Conservation (phyloP, 92 coral and sea anemone species). For the Zoanthus sansibaricus region DNA sequence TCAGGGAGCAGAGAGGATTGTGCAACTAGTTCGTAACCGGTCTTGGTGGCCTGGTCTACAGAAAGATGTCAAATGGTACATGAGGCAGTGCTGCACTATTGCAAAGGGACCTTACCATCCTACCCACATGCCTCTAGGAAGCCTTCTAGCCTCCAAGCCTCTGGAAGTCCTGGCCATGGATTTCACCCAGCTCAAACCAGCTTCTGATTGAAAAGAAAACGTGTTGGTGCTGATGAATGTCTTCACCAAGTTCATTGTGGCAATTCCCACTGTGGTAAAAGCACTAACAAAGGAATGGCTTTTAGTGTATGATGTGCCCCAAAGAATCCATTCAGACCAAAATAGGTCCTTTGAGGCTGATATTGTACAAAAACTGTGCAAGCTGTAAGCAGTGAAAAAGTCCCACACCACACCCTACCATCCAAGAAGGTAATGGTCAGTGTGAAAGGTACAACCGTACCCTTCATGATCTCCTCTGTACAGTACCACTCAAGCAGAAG, state of each 20-base stretch:
- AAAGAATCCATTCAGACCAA: neutral
- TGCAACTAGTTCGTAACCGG: slow-evolving; percentile 47
- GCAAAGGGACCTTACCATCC: slow-evolving; percentile 69
- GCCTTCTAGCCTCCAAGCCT: neutral
- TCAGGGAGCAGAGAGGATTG: slow-evolving; percentile 71
- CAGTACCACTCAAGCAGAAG: neutral
- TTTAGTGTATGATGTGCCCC: neutral
- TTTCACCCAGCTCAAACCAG: neutral
- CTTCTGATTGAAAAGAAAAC: neutral
- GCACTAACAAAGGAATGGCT: neutral
- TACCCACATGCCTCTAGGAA: slow-evolving; percentile 34
- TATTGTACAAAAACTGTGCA: neutral
- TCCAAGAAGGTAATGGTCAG: neutral
- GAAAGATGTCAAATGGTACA: slow-evolving; percentile 54
- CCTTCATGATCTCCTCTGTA: neutral
- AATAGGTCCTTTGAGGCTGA: neutral
- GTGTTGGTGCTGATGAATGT: neutral
- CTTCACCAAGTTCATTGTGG: neutral
- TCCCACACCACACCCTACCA: neutral
- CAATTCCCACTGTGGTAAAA: neutral
- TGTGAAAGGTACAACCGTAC: neutral
- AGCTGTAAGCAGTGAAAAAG: neutral
- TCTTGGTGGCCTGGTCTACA: slow-evolving; percentile 74
- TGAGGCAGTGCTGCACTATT: slow-evolving; percentile 59
- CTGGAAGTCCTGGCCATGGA: neutral